Evolutionary conservation across 2,888 invertebrate species (phyloP), one percentile per base, ranked within the genome.

Genomic region (Hermaeophaga mercurialis): DNA sequence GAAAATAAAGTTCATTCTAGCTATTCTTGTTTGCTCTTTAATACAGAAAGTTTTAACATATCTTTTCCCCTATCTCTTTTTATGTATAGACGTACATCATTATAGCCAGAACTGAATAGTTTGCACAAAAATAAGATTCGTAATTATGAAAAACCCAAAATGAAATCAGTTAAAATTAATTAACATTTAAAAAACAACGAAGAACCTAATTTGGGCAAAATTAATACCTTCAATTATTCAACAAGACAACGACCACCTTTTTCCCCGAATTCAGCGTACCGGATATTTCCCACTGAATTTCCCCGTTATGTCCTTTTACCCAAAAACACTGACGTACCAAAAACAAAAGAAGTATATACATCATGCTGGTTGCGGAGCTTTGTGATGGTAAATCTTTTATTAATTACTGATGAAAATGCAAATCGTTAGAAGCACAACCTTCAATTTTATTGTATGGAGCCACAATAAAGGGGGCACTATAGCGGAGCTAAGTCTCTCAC

Each of bases 391-490:
- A 61, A 59, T 61, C 54, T 61, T 57, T 59, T 55, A 58, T 61
- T 59, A 61, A 61, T 61, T 61, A 61, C 58, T 54, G 61, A 61
- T 59, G 61, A 57, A 59, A 61, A 61, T 61, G 61, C 53, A 59
- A 61, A 59, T 61, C 56, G 55, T 44, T 33, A 31, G 34, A 39
- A 33, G 52, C 54, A 44, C 52, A 15, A 44, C 44, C 48, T 49
- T 44, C 57, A 54, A 60, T 57, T 60, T 60, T 55, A 60, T 57
- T 54, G 46, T 49, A 46, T 31, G 41, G 48, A 41, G 33, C 56
- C 56, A 54, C 56, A 59, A 56, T 56, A 54, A 61, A 56, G 58
- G 56, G 48, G 18, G 18, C 49, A 59, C 47, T 56, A 56, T 26
- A 24, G 43, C 34, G 11, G 46, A 44, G 39, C 39, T 38, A 26